Percentiles rank a stretch among this genome's conserved stretches.
Conservation (phyloP, 2,888 invertebrate species). For the Neuroscelio doddi region DNA sequence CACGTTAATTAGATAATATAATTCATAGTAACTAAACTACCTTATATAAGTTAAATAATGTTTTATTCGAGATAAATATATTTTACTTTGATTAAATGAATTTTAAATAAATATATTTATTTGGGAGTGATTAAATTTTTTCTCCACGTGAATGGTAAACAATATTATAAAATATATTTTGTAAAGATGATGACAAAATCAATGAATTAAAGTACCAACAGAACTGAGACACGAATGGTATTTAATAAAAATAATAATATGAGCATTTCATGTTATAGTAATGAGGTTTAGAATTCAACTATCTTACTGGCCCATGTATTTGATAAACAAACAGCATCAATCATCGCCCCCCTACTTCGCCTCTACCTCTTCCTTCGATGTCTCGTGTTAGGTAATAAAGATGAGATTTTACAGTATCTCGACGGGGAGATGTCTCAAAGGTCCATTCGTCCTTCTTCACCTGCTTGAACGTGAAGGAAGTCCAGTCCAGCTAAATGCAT, state of each 20-base stretch:
- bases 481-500: slow-evolving; percentile 44
- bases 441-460: slow-evolving; percentile 13
- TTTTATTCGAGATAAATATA: too few species aligned
- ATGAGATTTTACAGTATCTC: slow-evolving; percentile 54
- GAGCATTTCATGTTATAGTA: slow-evolving; percentile 70
- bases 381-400: slow-evolving; percentile 58
- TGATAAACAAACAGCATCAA: slow-evolving; percentile 56
- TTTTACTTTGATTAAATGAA: too few species aligned
- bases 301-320: slow-evolving; percentile 57
- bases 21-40: too few species aligned
- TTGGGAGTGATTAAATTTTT: too few species aligned
- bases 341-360: slow-evolving; percentile 45
- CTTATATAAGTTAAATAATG: too few species aligned
- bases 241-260: slow-evolving; percentile 71
- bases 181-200: not conserved
- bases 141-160: too few species aligned
- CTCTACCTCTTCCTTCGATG: slow-evolving; percentile 32
- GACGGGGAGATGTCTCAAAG: slow-evolving; percentile 17
- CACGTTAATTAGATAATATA: too few species aligned
- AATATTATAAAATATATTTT: too few species aligned
- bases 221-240: slow-evolving; percentile 50
- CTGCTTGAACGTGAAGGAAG: slow-evolving; percentile 32
- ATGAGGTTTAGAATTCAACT: slow-evolving; percentile 59
- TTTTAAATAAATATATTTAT: too few species aligned
- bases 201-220: not conserved